These are phyloP conservation scores for Sardina pilchardus DNA, from an alignment of 2,113 vertebrate genomes.

Conservation along the genomic window DNA sequence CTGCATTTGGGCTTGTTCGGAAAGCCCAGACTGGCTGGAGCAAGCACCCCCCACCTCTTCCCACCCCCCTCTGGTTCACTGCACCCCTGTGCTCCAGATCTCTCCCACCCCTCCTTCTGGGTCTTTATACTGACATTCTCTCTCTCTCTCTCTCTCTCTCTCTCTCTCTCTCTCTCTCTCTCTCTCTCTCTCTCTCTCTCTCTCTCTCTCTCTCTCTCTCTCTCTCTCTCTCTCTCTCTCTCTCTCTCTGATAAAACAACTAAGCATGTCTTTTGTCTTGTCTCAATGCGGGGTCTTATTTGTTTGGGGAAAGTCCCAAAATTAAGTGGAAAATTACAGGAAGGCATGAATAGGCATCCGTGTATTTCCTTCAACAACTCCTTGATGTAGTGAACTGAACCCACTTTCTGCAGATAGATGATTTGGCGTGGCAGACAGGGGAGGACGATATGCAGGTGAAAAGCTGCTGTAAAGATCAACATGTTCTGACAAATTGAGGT, in stretches of 20 bases:
- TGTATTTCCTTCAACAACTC: constrained; percentile 64
- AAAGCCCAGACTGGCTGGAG: constrained; percentile 40
- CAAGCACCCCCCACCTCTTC: constrained; percentile 52
- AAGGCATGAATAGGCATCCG: background rate
- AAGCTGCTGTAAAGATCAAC: background rate
- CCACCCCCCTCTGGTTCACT: background rate
- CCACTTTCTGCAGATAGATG: constrained; percentile 48
- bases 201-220: background rate
- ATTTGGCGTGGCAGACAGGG: background rate
- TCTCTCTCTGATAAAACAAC: background rate
- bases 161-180: too few relatives aligned
- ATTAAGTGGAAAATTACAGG: background rate
- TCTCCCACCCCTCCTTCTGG: background rate
- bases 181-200: too few relatives aligned
- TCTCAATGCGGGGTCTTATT: background rate
- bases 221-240: background rate
- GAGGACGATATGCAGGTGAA: background rate
- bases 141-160: background rate
- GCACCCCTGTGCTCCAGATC: background rate
- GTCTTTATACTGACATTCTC: background rate
- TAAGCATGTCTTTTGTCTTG: constrained; percentile 63
- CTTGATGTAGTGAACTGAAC: constrained; percentile 66
- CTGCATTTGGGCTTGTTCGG: constrained; percentile 67
- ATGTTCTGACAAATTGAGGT: background rate
- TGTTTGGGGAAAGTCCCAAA: background rate